A percentile compares a stretch with the other conserved stretches of the same genome.
phyloP scores from a whole-genome alignment of 1,140 invertebrate species.

The Xylocopa sonorina region DNA sequence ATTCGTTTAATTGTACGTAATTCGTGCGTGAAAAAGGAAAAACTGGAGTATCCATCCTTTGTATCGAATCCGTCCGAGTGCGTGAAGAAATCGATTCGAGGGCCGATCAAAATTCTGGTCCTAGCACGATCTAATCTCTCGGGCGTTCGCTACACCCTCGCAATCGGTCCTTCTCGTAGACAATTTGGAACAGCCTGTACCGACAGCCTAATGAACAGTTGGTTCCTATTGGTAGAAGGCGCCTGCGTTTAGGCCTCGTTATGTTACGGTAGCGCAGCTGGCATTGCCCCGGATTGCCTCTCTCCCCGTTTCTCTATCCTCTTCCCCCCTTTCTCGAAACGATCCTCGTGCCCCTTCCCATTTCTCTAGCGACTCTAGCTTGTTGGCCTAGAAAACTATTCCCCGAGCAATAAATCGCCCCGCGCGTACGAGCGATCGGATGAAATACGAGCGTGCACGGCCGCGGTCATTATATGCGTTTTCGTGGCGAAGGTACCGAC shows the following conservation, averaged over 20 bases:
- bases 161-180: constrained; percentile 54
- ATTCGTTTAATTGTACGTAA: not conserved
- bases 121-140: constrained; percentile 30
- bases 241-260: constrained; percentile 74
- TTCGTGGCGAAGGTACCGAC: not conserved
- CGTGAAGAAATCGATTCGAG: not conserved
- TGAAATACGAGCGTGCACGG: constrained; percentile 45
- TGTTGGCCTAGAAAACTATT: constrained; percentile 71
- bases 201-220: constrained; percentile 79
- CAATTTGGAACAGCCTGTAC: constrained; percentile 73
- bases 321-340: constrained; percentile 58
- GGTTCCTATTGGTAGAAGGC: constrained; percentile 77
- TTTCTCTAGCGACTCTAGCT: constrained; percentile 70
- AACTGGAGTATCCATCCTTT: too few relatives aligned
- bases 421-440: constrained; percentile 42
- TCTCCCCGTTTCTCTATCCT: constrained; percentile 22
- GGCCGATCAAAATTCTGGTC: not conserved
- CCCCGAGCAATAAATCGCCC: constrained; percentile 48
- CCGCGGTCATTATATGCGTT: constrained; percentile 41
- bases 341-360: constrained; percentile 71
- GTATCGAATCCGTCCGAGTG: not conserved
- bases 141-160: constrained; percentile 43
- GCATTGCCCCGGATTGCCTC: constrained; percentile 68
- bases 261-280: constrained; percentile 78
- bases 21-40: too few relatives aligned